Percentiles rank a stretch among this genome's conserved stretches.
Conservation (phyloP, 1,140 invertebrate species). For the Cyclina sinensis region DNA sequence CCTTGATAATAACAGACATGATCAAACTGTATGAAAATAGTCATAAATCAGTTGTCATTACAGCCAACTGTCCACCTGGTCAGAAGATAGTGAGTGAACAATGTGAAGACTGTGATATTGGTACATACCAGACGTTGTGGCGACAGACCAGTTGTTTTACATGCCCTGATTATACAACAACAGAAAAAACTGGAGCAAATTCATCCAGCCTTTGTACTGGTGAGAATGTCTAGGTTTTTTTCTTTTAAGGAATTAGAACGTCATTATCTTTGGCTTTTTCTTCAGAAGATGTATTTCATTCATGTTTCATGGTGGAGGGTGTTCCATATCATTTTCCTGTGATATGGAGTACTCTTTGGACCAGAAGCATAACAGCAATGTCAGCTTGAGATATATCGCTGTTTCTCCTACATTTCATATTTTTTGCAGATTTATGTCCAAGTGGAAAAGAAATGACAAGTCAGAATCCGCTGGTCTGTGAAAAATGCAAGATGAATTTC, state of each 20-base stretch:
- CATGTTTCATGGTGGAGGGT: too few species aligned
- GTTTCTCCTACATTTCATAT: too few species aligned
- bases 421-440: not conserved
- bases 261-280: too few species aligned
- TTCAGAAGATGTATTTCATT: too few species aligned
- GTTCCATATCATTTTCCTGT: too few species aligned
- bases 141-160: not conserved
- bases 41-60: not conserved
- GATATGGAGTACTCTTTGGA: too few species aligned
- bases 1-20: not conserved
- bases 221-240: too few species aligned
- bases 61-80: slow-evolving; percentile 8
- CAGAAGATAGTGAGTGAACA: not conserved
- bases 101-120: slow-evolving; percentile 9
- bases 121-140: not conserved
- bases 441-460: not conserved
- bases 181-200: not conserved
- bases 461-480: not conserved
- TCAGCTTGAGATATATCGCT: too few species aligned
- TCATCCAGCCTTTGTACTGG: not conserved
- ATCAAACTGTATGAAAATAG: not conserved
- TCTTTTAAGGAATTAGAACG: too few species aligned
- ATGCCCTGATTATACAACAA: not conserved
- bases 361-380: too few species aligned
- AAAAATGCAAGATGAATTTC: not conserved